Conservation (phyloP, 2,113 vertebrate species). For the Morone saxatilis region DNA sequence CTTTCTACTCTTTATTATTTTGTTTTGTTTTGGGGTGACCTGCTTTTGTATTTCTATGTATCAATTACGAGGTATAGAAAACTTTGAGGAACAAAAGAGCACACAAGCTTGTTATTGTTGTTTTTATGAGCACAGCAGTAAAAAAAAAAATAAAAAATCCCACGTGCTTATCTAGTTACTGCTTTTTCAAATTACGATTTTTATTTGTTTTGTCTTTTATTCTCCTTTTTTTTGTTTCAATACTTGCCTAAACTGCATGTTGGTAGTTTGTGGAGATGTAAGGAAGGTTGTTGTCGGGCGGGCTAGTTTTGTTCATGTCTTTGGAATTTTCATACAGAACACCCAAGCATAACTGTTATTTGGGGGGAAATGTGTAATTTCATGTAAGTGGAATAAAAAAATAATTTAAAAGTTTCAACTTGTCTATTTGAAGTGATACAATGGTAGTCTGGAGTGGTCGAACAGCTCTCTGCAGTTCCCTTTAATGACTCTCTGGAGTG, state of each 20-base stretch:
- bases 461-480: background rate
- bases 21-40: constrained; percentile 50
- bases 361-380: constrained; percentile 79
- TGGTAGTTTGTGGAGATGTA: constrained; percentile 71
- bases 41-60: constrained; percentile 76
- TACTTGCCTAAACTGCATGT: constrained; percentile 80
- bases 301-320: constrained; percentile 76
- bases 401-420: constrained; percentile 53
- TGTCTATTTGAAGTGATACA: constrained; percentile 12
- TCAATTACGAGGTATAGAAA: constrained; percentile 72
- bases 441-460: background rate
- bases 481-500: background rate
- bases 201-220: constrained; percentile 53
- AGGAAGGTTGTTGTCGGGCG: constrained; percentile 57
- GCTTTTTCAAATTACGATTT: constrained; percentile 71
- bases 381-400: constrained; percentile 84
- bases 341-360: constrained; percentile 79
- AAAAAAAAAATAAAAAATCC: constrained; percentile 33
- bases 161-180: constrained; percentile 70
- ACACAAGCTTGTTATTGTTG: constrained; percentile 69
- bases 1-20: constrained; percentile 55
- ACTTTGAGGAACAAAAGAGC: constrained; percentile 71
- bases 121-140: constrained; percentile 74
- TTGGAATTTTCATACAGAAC: constrained; percentile 79
- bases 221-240: constrained; percentile 57